Conservation (phyloP, 2,888 invertebrate genomes). For the Heterodera filipjevi region DNA sequence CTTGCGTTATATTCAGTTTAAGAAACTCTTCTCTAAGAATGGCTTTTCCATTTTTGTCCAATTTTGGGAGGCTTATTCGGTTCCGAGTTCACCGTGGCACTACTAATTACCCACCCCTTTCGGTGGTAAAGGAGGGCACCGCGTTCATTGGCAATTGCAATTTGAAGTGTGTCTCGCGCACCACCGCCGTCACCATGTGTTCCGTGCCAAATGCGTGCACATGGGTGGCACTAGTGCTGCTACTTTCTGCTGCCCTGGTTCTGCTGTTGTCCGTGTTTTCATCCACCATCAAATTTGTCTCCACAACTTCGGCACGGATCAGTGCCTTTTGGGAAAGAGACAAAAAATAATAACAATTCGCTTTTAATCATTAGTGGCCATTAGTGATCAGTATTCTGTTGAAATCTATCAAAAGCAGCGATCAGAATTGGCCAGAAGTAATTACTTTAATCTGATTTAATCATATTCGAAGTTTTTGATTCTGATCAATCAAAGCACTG, state of each 20-base stretch:
- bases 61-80: too few species aligned
- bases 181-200: constrained; percentile 88
- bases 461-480: too few species aligned
- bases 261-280: constrained; percentile 58
- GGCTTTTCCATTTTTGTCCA: too few species aligned
- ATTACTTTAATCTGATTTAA: too few species aligned
- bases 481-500: too few species aligned
- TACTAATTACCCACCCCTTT: constrained; percentile 76
- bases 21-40: too few species aligned
- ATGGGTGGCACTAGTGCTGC: neutral
- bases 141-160: constrained; percentile 91
- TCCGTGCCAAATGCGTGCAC: constrained; percentile 82
- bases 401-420: too few species aligned
- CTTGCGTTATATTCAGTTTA: too few species aligned
- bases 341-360: neutral
- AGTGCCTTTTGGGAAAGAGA: constrained; percentile 71
- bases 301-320: constrained; percentile 81
- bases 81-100: too few species aligned
- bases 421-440: too few species aligned
- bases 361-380: too few species aligned
- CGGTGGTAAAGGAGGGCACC: constrained; percentile 91
- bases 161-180: constrained; percentile 82
- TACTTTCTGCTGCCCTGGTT: constrained; percentile 29
- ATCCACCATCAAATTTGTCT: constrained; percentile 68
- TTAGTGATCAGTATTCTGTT: too few species aligned